phyloP scores from a whole-genome alignment of 2,113 vertebrate genomes.

The Cyphomyrus discorhynchus region DNA sequence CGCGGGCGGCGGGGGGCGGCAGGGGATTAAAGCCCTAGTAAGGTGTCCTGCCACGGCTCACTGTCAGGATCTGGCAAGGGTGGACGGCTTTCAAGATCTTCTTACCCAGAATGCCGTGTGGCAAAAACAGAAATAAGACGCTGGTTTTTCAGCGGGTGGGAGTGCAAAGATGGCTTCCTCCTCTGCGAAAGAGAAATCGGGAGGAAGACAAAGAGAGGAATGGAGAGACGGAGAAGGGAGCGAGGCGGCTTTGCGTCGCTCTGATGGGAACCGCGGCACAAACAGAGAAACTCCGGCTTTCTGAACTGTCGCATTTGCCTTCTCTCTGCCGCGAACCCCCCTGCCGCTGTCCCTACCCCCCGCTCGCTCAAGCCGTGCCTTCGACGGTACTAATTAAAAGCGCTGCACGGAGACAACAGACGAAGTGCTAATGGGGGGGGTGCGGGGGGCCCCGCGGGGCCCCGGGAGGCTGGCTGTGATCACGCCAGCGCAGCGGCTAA shows the following conservation, averaged over 20 bases:
- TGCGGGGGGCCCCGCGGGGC: slow-evolving; percentile 63
- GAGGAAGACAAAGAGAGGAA: slow-evolving; percentile 4
- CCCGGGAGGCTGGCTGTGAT: slow-evolving; percentile 49
- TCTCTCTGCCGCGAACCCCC: background rate
- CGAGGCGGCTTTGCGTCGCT: background rate
- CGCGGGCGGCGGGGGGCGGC: no score
- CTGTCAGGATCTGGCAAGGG: background rate
- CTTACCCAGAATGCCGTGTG: background rate
- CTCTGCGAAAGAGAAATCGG: background rate
- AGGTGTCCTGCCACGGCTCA: background rate
- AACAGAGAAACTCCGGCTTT: slow-evolving; percentile 33
- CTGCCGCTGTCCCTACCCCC: slow-evolving; percentile 27
- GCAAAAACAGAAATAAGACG: slow-evolving; percentile 7
- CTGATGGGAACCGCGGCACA: slow-evolving; percentile 24
- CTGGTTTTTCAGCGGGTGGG: background rate
- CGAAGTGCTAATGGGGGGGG: slow-evolving; percentile 67
- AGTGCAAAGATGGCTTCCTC: slow-evolving; percentile 3
- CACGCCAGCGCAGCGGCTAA: slow-evolving; percentile 43
- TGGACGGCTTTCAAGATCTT: background rate
- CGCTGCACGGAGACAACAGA: slow-evolving; percentile 64
- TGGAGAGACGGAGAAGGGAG: background rate
- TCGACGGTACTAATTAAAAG: slow-evolving; percentile 67
- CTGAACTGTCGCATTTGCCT: slow-evolving; percentile 42
- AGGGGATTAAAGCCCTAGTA: no score
- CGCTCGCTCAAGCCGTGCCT: slow-evolving; percentile 38